A percentile compares a stretch with the other conserved stretches of the same genome.
phyloP scores from a whole-genome alignment of 2,113 vertebrate genomes.

The Tetrao urogallus region DNA sequence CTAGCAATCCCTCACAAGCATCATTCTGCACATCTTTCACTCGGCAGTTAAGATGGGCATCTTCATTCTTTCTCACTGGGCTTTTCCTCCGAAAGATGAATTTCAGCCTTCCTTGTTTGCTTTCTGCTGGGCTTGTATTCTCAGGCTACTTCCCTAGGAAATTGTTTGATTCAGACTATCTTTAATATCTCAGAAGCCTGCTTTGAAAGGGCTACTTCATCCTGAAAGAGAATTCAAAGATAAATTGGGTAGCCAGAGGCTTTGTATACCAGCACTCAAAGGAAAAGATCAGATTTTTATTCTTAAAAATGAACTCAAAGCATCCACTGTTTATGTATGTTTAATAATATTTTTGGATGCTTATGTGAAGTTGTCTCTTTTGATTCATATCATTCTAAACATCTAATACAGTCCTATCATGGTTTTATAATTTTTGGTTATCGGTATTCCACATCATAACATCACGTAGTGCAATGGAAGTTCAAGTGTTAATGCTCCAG shows the following conservation, averaged over 20 bases:
- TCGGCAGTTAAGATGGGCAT: constrained; percentile 33
- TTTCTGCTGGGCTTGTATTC: constrained; percentile 22
- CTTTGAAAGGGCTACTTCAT: constrained; percentile 2
- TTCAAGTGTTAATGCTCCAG: too few species aligned
- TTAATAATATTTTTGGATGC: neutral
- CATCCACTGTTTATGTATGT: neutral
- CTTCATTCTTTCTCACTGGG: constrained; percentile 48
- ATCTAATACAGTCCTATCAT: neutral
- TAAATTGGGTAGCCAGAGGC: neutral
- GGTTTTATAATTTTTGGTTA: too few species aligned
- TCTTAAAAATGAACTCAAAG: neutral
- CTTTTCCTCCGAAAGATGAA: constrained; percentile 45
- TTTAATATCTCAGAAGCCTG: constrained; percentile 33
- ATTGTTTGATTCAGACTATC: neutral
- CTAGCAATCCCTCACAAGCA: constrained; percentile 32
- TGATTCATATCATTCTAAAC: neutral
- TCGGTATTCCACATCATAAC: too few species aligned
- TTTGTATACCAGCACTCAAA: neutral
- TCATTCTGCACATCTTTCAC: constrained; percentile 32
- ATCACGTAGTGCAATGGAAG: too few species aligned
- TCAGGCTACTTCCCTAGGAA: constrained; percentile 30
- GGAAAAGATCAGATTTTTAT: neutral
- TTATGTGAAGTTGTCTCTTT: neutral
- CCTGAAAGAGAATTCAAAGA: constrained; percentile 13
- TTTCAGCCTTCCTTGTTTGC: constrained; percentile 40